Evolutionary conservation across 2,113 vertebrate species (phyloP), one percentile per base, ranked within the genome.

Genomic region (Regulus satrapa): DNA sequence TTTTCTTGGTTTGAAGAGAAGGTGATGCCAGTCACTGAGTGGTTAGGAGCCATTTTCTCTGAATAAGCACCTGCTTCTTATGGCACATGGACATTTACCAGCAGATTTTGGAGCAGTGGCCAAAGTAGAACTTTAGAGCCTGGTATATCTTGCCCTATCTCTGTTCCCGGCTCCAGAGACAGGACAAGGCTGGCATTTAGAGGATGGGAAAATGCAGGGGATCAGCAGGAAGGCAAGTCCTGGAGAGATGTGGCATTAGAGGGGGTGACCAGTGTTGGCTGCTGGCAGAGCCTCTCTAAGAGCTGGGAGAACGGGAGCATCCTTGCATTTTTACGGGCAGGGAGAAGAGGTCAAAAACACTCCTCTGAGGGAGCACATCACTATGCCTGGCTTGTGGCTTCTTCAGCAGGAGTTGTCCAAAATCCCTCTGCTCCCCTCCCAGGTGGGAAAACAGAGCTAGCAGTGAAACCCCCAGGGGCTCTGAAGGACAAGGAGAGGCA

Each of bases 61-160:
- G 64, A 26, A 31, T 28, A 21, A 45, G 38, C 6, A 1, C 21
- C 18, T 58, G 55, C 41, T 85, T 77, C 46, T 61, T 8, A 5
- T 0, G 5, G 46, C 77, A 61, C 8, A 6, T 0, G 1, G 58
- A 23, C 43, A 32, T 41, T 63, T 38, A n/a, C 40, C 2, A 6
- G 62, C n/a, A 40, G 18, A 24, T 68, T 67, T 58, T 45, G 58
- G 40, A 86, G 48, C 18, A 24, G 23, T 55, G 45, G 16, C 51
- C 20, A 2, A 48, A 54, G 28, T 0, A 4, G 49, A 51, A 20
- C 12, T 69, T 73, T 23, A 55, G 46, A 89, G 21, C 25, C 6
- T n/a, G 38, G 14, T n/a, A 15, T 34, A 5, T n/a, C 51, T 82
- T 58, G 9, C 38, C 58, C 17, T 0, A 0, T 67, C 28, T n/a